Conservation (phyloP, 2,797 vertebrate genomes). For the Esox masquinongy region DNA sequence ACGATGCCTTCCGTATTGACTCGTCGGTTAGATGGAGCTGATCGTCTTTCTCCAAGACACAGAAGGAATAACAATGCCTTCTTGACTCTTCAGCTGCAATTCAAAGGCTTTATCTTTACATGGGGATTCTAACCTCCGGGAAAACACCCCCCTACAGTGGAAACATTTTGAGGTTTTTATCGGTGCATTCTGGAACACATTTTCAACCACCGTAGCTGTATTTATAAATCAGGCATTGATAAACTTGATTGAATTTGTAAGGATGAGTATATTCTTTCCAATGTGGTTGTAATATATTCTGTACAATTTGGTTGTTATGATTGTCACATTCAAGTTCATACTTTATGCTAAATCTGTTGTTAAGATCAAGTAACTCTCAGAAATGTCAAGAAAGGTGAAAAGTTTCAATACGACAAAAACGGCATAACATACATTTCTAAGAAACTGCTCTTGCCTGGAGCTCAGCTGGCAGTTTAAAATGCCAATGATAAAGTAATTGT, state of each 20-base stretch:
- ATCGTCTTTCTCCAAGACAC: constrained; percentile 8
- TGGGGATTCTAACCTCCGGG: constrained; percentile 17
- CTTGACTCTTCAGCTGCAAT: neutral
- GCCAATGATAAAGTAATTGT: constrained; percentile 52
- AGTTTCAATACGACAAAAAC: neutral
- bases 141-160: constrained; percentile 30
- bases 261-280: neutral
- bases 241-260: constrained; percentile 4
- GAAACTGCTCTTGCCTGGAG: constrained; percentile 48
- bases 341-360: neutral
- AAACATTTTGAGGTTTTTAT: constrained; percentile 16
- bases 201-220: constrained; percentile 21
- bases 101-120: constrained; percentile 8
- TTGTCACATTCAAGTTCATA: neutral
- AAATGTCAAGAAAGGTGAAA: neutral
- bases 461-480: constrained; percentile 56
- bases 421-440: neutral
- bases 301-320: neutral
- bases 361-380: neutral
- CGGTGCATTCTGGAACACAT: constrained; percentile 19
- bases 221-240: neutral
- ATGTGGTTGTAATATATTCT: neutral
- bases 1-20: neutral
- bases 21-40: constrained; percentile 32
- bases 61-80: constrained; percentile 16